Evolutionary conservation across 2,797 vertebrate species (phyloP).

Genomic region (Mus minutoides): DNA sequence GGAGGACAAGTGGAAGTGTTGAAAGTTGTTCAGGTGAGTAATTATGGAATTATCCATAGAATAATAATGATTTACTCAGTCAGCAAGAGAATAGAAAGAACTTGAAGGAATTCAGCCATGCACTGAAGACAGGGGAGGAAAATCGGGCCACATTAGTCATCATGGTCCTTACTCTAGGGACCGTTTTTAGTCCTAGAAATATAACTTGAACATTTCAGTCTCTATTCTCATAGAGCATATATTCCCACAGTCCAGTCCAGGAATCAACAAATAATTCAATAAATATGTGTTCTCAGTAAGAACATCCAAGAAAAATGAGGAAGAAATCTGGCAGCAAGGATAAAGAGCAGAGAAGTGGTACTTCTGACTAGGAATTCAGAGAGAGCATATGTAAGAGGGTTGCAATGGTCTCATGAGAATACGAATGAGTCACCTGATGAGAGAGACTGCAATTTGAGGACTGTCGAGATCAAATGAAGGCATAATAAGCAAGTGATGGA

Average conservation of each 20-base stretch:
- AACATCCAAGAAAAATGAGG: constrained; percentile 30
- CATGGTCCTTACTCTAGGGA: not conserved
- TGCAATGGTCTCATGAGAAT: not conserved
- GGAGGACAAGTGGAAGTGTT: not conserved
- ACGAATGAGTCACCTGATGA: constrained; percentile 21
- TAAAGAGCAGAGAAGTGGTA: not conserved
- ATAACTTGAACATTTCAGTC: not conserved
- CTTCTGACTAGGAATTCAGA: not conserved
- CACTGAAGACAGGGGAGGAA: not conserved
- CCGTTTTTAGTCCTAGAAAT: not conserved
- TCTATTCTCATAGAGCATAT: not conserved
- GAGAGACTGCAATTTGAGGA: not conserved
- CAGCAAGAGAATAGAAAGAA: constrained; percentile 34
- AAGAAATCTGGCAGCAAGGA: not conserved
- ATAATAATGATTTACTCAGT: not conserved
- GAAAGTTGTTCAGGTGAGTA: not conserved
- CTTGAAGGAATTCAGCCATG: not conserved
- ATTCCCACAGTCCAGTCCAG: not conserved
- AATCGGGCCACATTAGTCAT: not conserved
- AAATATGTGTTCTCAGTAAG: not conserved
- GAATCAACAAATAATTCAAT: not conserved
- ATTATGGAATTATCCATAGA: not conserved
- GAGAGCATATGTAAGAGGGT: not conserved
- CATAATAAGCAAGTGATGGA: not conserved
- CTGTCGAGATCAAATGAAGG: not conserved